phyloP scores from a whole-genome alignment of 2,797 vertebrate species.

The Spatula clypeata region DNA sequence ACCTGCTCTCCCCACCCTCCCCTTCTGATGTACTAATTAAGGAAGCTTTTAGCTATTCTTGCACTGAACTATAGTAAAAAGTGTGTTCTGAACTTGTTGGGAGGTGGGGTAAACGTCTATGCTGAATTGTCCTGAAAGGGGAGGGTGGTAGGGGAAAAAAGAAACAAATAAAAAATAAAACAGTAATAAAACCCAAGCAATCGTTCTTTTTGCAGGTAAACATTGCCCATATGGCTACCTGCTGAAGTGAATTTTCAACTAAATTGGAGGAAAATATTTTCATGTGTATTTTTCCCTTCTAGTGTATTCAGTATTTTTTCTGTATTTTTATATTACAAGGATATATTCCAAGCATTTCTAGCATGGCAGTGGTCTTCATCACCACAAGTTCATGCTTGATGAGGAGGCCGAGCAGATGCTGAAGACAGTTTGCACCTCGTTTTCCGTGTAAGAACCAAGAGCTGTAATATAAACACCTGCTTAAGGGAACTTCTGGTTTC shows the following conservation, averaged over 20 bases:
- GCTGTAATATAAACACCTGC: background rate
- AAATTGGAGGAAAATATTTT: background rate
- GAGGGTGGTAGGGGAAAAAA: background rate
- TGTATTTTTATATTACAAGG: background rate
- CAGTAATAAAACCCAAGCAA: background rate
- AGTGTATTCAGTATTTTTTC: background rate
- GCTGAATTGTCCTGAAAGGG: background rate
- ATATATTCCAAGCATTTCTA: background rate
- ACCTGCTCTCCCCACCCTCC: background rate
- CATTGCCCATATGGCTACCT: background rate
- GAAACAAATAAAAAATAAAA: no score
- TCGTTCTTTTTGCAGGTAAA: background rate
- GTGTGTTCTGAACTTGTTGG: background rate
- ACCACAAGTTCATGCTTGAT: background rate
- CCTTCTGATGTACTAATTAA: background rate
- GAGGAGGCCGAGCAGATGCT: background rate
- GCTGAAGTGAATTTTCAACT: background rate
- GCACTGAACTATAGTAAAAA: background rate
- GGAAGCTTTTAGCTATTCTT: background rate
- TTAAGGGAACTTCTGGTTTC: background rate
- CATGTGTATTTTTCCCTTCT: background rate
- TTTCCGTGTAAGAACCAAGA: background rate
- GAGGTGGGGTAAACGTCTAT: background rate
- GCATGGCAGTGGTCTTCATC: background rate
- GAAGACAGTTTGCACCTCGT: background rate